Base-by-base conservation (phyloP, 2,888 invertebrate species). In the Plagodis pulveraria region DNA sequence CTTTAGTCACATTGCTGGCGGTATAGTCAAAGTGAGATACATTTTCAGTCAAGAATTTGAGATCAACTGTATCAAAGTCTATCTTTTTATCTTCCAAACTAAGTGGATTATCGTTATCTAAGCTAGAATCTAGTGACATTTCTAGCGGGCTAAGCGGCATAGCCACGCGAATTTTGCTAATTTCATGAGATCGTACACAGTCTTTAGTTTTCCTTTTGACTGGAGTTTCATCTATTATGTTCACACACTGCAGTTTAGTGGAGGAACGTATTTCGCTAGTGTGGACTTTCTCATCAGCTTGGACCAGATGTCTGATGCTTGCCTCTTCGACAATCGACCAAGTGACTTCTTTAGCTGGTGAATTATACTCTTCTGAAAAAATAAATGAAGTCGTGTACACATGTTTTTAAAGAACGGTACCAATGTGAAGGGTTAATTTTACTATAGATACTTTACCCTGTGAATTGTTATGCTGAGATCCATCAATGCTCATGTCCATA, bases 401-500 rank as follows among this genome's bases (percentile, higher is more conserved):
- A n/a, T 36, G n/a, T 11, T 12, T 9, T 4, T 6, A 41, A 48
- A 42, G 10, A 42, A 42, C 1, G 6, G 1, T 9, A 36, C 5
- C 36, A 5, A 34, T 0, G n/a, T 41, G 41, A 2, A n/a, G n/a
- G 6, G 41, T n/a, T 41, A 9, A 12, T 12, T 43, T 8, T 10
- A 45, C 10, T 12, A 5, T 32, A 5, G 10, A 11, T 43, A 43
- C 12, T 43, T 38, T 54, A 87, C 93, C 92, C 74, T 83, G 84
- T 59, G 88, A 81, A 70, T 84, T 70, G 52, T 87, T 82, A 66
- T 87, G 87, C 43, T 87, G 64, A 0, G 93, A 93, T 9, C 82
- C 87, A 70, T 94, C 94, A 9, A 93, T 71, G 58, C 93, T 93
- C 89, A 93, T 93, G 60, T 93, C 92, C 84, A 90, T 90, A 65